Evolutionary conservation across 2,113 vertebrate genomes (phyloP).

Genomic region (Psilopogon haemacephalus): DNA sequence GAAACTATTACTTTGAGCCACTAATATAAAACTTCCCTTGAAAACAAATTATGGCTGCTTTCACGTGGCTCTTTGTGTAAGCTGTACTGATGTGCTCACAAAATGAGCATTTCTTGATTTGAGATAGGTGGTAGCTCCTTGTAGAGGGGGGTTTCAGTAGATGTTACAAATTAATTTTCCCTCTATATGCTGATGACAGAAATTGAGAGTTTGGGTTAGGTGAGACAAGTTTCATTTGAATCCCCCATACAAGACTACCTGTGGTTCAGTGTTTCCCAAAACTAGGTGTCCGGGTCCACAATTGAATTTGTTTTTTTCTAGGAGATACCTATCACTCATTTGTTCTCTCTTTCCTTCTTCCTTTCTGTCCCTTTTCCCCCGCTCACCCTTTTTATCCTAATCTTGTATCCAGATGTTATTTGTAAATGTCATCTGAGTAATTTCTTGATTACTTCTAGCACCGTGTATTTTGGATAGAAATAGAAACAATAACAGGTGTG

Average conservation of each 20-base stretch:
- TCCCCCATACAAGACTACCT: accelerated
- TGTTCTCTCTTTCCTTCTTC: neutral
- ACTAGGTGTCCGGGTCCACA: too few relatives aligned
- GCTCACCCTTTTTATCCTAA: neutral
- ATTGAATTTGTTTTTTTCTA: neutral
- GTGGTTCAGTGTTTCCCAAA: neutral
- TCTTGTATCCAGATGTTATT: neutral
- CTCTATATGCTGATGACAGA: neutral
- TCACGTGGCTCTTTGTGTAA: neutral
- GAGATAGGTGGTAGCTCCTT: neutral
- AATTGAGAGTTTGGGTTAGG: neutral
- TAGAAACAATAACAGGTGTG: neutral
- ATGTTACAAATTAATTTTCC: neutral
- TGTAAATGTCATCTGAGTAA: neutral
- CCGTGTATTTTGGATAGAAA: neutral
- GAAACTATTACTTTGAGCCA: neutral
- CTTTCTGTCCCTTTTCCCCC: neutral
- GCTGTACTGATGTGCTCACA: neutral
- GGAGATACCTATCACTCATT: neutral
- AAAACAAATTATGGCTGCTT: neutral
- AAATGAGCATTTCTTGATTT: neutral
- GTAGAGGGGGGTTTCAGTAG: neutral
- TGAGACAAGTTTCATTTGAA: neutral
- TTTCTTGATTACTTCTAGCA: neutral
- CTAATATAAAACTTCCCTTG: neutral